Evolutionary conservation across 2,797 vertebrate species (phyloP).

Genomic region (Gobionotothen gibberifrons): DNA sequence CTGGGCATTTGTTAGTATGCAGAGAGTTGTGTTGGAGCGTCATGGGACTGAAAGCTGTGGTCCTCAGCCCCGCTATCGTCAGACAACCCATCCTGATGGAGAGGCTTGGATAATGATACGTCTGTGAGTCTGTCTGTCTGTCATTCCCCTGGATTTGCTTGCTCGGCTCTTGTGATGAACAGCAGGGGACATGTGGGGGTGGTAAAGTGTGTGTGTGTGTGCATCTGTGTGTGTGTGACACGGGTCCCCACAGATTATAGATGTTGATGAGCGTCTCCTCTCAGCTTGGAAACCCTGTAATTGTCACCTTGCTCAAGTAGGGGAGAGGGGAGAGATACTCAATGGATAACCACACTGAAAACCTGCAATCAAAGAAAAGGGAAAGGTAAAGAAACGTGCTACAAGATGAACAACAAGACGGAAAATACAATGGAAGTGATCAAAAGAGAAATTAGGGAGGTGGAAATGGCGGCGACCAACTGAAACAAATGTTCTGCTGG

Average conservation of each 20-base stretch:
- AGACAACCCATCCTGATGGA: conserved; percentile 75
- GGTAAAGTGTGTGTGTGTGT: conserved; percentile 47
- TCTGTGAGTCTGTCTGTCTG: conserved; percentile 76
- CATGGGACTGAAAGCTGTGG: conserved; percentile 65
- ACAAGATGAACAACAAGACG: conserved; percentile 19
- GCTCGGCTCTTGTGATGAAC: conserved; percentile 66
- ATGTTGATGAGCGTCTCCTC: conserved; percentile 78
- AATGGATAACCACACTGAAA: conserved; percentile 59
- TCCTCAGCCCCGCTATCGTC: conserved; percentile 70
- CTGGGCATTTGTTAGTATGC: conserved; percentile 70
- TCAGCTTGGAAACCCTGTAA: conserved; percentile 78
- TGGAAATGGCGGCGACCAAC: conserved; percentile 10
- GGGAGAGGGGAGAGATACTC: conserved; percentile 58
- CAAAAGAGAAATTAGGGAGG: conserved; percentile 3
- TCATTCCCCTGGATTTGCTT: conserved; percentile 70
- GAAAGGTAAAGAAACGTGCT: conserved; percentile 37
- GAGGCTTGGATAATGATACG: conserved; percentile 82
- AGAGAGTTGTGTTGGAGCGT: conserved; percentile 66
- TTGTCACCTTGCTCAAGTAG: conserved; percentile 78
- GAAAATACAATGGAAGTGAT: conserved; percentile 14
- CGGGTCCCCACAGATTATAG: conserved; percentile 80
- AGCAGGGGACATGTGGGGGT: conserved; percentile 74
- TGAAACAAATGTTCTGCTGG: conserved; percentile 20
- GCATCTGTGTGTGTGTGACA: conserved; percentile 56
- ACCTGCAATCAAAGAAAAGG: conserved; percentile 63